Percentiles rank a stretch among this genome's conserved stretches.
These are phyloP conservation scores for Xyliphius kryptos DNA, from an alignment of 2,113 vertebrate species.

Conservation along the genomic window DNA sequence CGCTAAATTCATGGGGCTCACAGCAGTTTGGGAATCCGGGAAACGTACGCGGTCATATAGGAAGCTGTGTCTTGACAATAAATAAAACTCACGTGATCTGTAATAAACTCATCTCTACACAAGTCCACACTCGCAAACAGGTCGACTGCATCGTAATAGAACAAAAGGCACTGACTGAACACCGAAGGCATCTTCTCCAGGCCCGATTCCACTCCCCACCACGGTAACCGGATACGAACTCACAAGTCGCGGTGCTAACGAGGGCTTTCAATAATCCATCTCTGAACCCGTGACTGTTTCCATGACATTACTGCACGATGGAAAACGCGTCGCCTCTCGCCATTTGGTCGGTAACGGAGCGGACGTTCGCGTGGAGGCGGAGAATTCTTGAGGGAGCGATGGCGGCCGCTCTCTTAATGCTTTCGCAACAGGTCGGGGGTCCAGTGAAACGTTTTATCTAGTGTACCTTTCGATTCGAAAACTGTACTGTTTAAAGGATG, in stretches of 20 bases:
- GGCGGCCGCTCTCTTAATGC: too few relatives aligned
- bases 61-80: constrained; percentile 31
- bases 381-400: too few relatives aligned
- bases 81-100: constrained; percentile 28
- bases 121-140: constrained; percentile 8
- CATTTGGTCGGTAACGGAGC: neutral
- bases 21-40: constrained; percentile 32
- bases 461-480: too few relatives aligned
- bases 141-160: constrained; percentile 45
- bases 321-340: too few relatives aligned
- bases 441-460: too few relatives aligned
- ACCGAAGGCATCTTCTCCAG: constrained; percentile 33
- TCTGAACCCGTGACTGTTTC: too few relatives aligned
- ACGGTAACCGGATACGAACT: neutral
- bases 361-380: too few relatives aligned
- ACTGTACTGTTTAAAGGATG: too few relatives aligned
- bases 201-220: constrained; percentile 15
- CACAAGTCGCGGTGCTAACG: neutral
- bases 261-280: neutral
- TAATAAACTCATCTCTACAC: neutral
- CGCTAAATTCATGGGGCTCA: constrained; percentile 17
- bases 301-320: too few relatives aligned
- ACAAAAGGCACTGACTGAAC: constrained; percentile 44
- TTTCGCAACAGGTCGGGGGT: too few relatives aligned
- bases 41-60: neutral